Base-by-base conservation (phyloP, 2,888 invertebrate species). In the Drosophila helvetica region DNA sequence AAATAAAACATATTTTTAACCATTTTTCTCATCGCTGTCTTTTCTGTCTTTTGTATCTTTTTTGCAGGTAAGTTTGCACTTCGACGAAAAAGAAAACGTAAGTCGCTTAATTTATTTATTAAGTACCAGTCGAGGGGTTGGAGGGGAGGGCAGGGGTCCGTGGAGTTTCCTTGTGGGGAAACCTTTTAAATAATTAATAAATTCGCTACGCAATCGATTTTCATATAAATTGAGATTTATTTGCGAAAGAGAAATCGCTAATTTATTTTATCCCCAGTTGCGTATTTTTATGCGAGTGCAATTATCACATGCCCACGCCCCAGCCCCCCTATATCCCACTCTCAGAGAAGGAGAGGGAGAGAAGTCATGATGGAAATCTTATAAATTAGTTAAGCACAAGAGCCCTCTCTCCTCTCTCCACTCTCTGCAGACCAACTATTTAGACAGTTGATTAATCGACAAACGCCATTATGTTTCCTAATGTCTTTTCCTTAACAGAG, bases 71-170 rank as follows among this genome's bases (percentile, higher is more conserved):
- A 89, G 89, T 89, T 80, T 78, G 74, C 77, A 78, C 75, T 85
- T 71, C 90, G 90, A 89, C 80, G 90, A 86, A 74, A 89, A 89
- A 86, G 89, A 89, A 89, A 89, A 89, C 89, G 89, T 89, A 89
- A 89, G 89, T 89, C 60, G 58, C 56, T 64, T 74, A 72, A 71
- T 64, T 75, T 63, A 67, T 72, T 75, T 75, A 73, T 74, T 75
- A 66, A 69, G 64, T 60, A 73, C 53, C 69, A 57, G 63, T 43
- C 54, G 72, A 60, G 59, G 53, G 48, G 55, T 30, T 27, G 54
- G 53, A 38, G 12, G 54, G 45, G 46, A 46, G 53, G 45, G 52
- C 48, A n/a, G n/a, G n/a, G n/a, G n/a, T n/a, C n/a, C n/a, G n/a
- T n/a, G n/a, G n/a, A n/a, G n/a, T n/a, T n/a, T n/a, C n/a, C n/a